Conservation (phyloP, 2,888 invertebrate species). For the Zygothrica quintamaculata region DNA sequence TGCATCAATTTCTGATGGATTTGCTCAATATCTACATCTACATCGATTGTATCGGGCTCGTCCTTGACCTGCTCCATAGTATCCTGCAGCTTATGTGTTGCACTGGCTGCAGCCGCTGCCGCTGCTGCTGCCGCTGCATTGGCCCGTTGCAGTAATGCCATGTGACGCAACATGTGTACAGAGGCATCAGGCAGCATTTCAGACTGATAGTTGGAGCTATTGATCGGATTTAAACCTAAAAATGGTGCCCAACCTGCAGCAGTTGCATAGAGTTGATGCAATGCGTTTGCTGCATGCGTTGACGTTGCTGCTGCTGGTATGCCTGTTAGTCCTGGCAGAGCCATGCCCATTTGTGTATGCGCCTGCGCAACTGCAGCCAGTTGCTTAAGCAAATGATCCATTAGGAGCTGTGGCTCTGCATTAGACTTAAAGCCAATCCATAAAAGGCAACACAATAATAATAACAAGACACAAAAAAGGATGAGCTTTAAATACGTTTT, state of each 20-base stretch:
- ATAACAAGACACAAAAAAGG: constrained; percentile 4
- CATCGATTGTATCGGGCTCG: no score
- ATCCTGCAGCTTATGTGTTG: constrained; percentile 10
- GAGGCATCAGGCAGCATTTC: constrained; percentile 27
- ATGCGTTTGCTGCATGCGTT: constrained; percentile 85
- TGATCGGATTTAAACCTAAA: constrained; percentile 83
- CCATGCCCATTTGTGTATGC: constrained; percentile 38
- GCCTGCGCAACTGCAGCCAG: constrained; percentile 85
- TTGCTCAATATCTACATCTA: neutral
- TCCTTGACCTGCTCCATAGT: constrained; percentile 17
- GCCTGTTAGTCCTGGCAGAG: constrained; percentile 5
- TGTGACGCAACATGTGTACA: constrained; percentile 62
- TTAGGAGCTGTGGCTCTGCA: constrained; percentile 14
- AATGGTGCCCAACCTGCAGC: constrained; percentile 88
- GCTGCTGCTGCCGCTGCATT: constrained; percentile 50
- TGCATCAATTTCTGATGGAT: neutral
- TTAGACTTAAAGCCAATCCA: constrained; percentile 23
- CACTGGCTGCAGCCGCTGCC: constrained; percentile 20
- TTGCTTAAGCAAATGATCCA: constrained; percentile 85
- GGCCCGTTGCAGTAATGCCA: constrained; percentile 63
- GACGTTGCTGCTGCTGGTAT: no score
- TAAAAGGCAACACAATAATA: constrained; percentile 9
- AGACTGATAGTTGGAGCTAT: constrained; percentile 23
- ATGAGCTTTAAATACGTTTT: neutral
- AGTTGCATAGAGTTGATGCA: constrained; percentile 89